phyloP scores from a whole-genome alignment of 2,797 vertebrate genomes.

The Anguilla obscura region DNA sequence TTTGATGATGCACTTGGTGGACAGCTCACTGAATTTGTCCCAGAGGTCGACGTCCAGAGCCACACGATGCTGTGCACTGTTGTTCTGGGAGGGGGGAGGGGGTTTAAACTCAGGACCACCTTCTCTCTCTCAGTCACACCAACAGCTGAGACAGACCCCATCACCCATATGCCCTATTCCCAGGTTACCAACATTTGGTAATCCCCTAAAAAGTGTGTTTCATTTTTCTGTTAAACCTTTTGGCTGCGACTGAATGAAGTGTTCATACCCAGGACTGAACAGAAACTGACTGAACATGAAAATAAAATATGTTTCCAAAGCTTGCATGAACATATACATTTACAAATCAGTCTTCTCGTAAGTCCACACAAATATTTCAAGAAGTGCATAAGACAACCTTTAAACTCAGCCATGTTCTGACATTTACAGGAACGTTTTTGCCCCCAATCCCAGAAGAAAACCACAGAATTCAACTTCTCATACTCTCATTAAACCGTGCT shows the following conservation, averaged over 20 bases:
- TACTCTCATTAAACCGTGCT: neutral
- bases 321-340: too few species aligned
- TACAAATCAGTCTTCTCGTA: too few species aligned
- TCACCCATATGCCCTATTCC: neutral
- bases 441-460: neutral
- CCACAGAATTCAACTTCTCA: neutral
- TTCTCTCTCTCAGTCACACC: neutral
- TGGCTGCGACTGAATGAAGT: neutral
- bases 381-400: neutral
- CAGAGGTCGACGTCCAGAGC: conserved; percentile 94
- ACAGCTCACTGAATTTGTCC: conserved; percentile 98
- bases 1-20: conserved; percentile 99
- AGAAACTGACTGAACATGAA: too few species aligned
- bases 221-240: neutral
- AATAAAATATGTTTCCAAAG: too few species aligned
- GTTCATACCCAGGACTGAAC: neutral
- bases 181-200: neutral
- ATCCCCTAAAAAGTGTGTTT: too few species aligned
- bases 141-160: neutral
- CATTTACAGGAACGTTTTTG: too few species aligned
- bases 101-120: neutral
- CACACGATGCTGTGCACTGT: conserved; percentile 93
- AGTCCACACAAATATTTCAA: neutral
- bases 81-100: conserved; percentile 72
- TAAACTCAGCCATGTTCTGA: too few species aligned